Percentiles rank a stretch among this genome's conserved stretches.
Evolutionary conservation across 2,888 invertebrate genomes (phyloP).

Genomic region (Ommatoiulus sabulosus): DNA sequence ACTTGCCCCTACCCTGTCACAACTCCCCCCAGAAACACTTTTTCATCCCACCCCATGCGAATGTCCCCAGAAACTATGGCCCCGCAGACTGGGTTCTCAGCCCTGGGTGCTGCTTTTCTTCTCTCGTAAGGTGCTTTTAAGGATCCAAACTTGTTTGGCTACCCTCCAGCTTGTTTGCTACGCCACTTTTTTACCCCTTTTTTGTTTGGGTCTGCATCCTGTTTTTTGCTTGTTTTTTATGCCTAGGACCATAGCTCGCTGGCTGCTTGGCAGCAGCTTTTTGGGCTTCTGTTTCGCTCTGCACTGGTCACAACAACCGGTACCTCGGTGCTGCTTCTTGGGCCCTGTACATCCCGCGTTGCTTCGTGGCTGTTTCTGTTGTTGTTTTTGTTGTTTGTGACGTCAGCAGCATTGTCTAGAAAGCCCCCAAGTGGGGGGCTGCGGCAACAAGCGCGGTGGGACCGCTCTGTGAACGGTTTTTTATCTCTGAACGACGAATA

Average conservation of each 20-base stretch:
- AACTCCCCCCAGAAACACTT: slow-evolving; percentile 16
- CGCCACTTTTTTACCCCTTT: slow-evolving; percentile 18
- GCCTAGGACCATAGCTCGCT: neutral
- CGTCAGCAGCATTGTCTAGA: neutral
- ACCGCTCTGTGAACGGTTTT: slow-evolving; percentile 23
- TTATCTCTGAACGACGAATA: neutral
- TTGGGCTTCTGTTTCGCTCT: neutral
- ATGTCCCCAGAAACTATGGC: slow-evolving; percentile 21
- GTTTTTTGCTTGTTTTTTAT: slow-evolving; percentile 18
- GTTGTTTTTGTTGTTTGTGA: slow-evolving; percentile 33
- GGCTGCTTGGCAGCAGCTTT: slow-evolving; percentile 18
- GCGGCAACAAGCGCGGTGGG: neutral
- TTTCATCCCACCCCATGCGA: neutral
- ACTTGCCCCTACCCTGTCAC: slow-evolving; percentile 24
- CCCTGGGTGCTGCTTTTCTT: slow-evolving; percentile 39
- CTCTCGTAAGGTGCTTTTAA: slow-evolving; percentile 13
- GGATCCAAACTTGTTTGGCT: slow-evolving; percentile 37
- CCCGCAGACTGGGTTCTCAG: slow-evolving; percentile 3
- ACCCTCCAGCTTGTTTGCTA: slow-evolving; percentile 47
- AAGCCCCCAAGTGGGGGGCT: slow-evolving; percentile 23
- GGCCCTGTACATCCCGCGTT: neutral
- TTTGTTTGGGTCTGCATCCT: slow-evolving; percentile 48
- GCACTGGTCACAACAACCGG: neutral
- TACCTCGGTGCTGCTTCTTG: neutral
- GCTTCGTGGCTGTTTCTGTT: neutral